phyloP scores from a whole-genome alignment of 2,888 invertebrate species.

The Urechis unicinctus region DNA sequence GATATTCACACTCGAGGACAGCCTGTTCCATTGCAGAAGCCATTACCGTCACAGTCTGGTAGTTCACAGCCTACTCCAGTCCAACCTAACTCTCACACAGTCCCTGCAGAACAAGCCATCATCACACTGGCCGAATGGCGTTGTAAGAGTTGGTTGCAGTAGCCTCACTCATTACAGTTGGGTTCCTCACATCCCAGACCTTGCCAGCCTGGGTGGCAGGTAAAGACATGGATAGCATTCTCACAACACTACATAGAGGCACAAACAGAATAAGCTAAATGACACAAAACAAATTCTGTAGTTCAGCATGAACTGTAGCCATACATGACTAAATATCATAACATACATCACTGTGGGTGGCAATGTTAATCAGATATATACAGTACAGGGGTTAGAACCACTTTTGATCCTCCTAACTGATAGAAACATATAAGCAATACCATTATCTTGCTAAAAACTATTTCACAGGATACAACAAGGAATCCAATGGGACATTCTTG shows the following conservation, averaged over 20 bases:
- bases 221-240: conserved; percentile 25
- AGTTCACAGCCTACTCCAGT: conserved; percentile 28
- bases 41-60: conserved; percentile 32
- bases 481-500: not conserved
- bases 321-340: too few relatives aligned
- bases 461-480: not conserved
- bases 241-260: conserved; percentile 31
- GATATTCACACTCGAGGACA: too few relatives aligned
- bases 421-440: too few relatives aligned
- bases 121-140: conserved; percentile 20
- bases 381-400: too few relatives aligned
- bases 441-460: too few relatives aligned
- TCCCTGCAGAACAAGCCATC: conserved; percentile 26
- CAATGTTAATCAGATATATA: too few relatives aligned
- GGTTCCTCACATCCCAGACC: conserved; percentile 32
- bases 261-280: too few relatives aligned
- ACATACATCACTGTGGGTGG: too few relatives aligned
- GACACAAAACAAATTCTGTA: too few relatives aligned
- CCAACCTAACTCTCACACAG: conserved; percentile 32
- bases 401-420: too few relatives aligned
- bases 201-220: conserved; percentile 30
- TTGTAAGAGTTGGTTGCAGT: conserved; percentile 3
- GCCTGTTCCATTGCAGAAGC: conserved; percentile 25
- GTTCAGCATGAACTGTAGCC: too few relatives aligned
- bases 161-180: conserved; percentile 21